A percentile compares a stretch with the other conserved stretches of the same genome.
These are phyloP conservation scores for Neuroscelio doddi DNA, from an alignment of 2,888 invertebrate species.

Conservation along the genomic window DNA sequence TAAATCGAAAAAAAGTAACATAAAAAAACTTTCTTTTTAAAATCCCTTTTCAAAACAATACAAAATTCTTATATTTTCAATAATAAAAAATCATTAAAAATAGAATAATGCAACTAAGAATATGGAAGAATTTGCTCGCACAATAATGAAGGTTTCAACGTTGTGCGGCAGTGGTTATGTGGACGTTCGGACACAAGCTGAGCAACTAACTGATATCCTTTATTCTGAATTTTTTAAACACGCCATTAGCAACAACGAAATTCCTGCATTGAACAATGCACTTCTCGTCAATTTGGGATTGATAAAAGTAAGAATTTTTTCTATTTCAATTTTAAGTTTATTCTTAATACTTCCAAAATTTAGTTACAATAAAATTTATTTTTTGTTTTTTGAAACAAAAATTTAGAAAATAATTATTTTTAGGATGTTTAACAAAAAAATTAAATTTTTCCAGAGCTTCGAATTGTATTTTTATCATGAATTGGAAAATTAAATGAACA, in stretches of 20 bases:
- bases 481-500: too few relatives aligned
- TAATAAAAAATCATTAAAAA: too few relatives aligned
- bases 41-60: too few relatives aligned
- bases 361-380: too few relatives aligned
- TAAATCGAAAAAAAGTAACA: too few relatives aligned
- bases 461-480: too few relatives aligned
- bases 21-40: too few relatives aligned
- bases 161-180: slow-evolving; percentile 75
- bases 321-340: too few relatives aligned
- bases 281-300: slow-evolving; percentile 80
- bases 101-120: too few relatives aligned
- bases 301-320: slow-evolving; percentile 77
- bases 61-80: slow-evolving; percentile 64
- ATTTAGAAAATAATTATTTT: neutral
- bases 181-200: slow-evolving; percentile 72
- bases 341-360: too few relatives aligned
- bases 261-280: slow-evolving; percentile 77
- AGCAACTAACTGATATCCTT: slow-evolving; percentile 73
- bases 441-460: too few relatives aligned
- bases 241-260: slow-evolving; percentile 71
- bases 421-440: too few relatives aligned
- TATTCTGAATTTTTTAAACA: slow-evolving; percentile 75
- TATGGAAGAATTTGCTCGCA: slow-evolving; percentile 69
- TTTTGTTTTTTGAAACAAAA: neutral
- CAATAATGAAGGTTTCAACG: slow-evolving; percentile 75